These are phyloP conservation scores for Sus scrofa DNA, from an alignment of 2,113 vertebrate species.

Conservation along the genomic window T2T-Sscrofa CM000822.6:13426501-13427000, in stretches of 20 bases:
- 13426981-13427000: background rate
- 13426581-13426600: background rate
- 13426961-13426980: background rate
- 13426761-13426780: background rate
- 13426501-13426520: background rate
- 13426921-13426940: background rate
- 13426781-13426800: background rate
- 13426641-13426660: background rate
- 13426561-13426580: background rate
- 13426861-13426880: background rate
- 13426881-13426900: background rate
- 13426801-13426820: background rate
- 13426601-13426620: background rate
- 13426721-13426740: background rate
- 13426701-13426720: background rate
- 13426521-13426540: background rate
- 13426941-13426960: background rate
- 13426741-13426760: background rate
- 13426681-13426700: background rate
- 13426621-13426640: background rate
- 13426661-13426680: background rate
- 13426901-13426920: background rate
- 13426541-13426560: background rate
- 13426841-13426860: background rate
- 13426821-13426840: constrained; percentile 35